Evolutionary conservation across 2,797 vertebrate species (phyloP).

Genomic region (Lutra lutra): DNA sequence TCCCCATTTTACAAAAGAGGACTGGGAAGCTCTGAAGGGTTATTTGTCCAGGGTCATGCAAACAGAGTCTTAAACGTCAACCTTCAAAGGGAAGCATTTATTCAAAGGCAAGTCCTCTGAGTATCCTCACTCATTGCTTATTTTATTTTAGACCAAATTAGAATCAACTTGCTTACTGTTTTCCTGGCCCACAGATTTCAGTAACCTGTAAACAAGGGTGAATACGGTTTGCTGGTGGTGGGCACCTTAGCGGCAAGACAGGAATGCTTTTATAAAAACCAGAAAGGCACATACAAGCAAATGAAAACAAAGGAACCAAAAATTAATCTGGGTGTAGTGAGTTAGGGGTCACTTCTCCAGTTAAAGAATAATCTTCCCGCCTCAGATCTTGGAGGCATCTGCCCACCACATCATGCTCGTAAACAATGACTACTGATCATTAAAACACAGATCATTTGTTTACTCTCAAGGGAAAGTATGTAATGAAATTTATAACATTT

Average conservation of each 20-base stretch:
- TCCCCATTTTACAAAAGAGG: not conserved
- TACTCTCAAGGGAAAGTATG: not conserved
- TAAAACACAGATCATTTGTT: not conserved
- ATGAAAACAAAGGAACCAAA: not conserved
- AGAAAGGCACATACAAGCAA: not conserved
- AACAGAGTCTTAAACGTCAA: not conserved
- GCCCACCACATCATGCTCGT: not conserved
- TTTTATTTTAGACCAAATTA: slow-evolving; percentile 42
- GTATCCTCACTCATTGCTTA: not conserved
- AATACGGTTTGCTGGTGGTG: not conserved
- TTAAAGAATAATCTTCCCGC: not conserved
- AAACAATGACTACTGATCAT: not conserved
- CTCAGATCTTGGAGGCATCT: not conserved
- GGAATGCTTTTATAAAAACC: not conserved
- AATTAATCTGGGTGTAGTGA: not conserved
- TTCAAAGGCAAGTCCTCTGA: slow-evolving; percentile 2
- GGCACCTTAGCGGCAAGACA: not conserved
- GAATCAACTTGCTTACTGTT: not conserved
- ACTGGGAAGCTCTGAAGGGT: not conserved
- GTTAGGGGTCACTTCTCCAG: not conserved
- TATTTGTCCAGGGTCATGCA: not conserved
- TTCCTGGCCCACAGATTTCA: slow-evolving; percentile 3
- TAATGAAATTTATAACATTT: not conserved
- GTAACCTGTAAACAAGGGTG: not conserved
- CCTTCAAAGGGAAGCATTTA: not conserved